Evolutionary conservation across 2,888 invertebrate genomes (phyloP), one percentile per base, ranked within the genome.

Genomic region (Cosmia pyralina): DNA sequence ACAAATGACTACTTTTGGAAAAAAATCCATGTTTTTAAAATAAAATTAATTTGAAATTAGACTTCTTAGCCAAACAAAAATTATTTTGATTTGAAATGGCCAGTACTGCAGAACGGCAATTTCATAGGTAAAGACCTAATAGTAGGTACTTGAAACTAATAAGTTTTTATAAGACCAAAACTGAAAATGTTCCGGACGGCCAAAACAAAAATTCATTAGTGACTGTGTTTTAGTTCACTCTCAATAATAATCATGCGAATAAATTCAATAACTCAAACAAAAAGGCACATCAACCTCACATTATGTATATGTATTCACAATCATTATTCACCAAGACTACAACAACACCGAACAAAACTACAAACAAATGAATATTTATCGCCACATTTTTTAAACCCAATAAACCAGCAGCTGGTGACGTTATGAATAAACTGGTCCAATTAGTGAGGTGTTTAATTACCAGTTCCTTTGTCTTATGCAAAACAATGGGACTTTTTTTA

Each of bases 381-480:
- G 64, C 58, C 13, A 58, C 58, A 78, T 76, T 85, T 38, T 80
- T 76, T 41, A 70, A 85, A 85, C 62, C 75, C 79, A 87, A 86
- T 86, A 86, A 85, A 81, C 69, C 74, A 63, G 59, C 76, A 76
- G 77, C 80, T 85, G 83, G 82, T 77, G 83, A 79, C 75, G 72
- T 83, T 79, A 83, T 87, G 84, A 84, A 88, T 85, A 84, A 87
- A 84, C 78, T 81, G 69, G 72, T 81, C 82, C 85, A 88, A 88
- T 87, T 86, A 88, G 84, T 69, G 77, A 73, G 82, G 67, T 82
- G 75, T 83, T 83, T 88, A 87, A 87, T 87, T 87, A 74, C 78
- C 64, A 79, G 65, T 69, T 76, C 65, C 83, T 86, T 88, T 88
- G 85, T 88, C 82, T 87, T 79, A 72, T 65, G 66, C 75, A 78